phyloP scores from a whole-genome alignment of 1,140 invertebrate genomes.

The Listronotus bonariensis region DNA sequence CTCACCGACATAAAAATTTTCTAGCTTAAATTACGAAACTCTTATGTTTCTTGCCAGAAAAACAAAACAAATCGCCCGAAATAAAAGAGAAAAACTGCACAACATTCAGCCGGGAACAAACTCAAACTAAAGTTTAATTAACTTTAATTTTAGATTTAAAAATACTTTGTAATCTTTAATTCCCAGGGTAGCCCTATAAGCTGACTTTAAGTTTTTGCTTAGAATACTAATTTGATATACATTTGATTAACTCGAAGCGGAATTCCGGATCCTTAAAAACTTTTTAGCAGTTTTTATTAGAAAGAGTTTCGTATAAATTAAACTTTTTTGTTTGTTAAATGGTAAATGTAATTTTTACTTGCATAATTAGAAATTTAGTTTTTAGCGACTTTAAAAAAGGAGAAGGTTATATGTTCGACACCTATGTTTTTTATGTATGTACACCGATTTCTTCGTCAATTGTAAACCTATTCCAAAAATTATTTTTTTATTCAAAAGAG shows the following conservation, averaged over 20 bases:
- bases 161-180: slow-evolving; percentile 35
- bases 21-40: slow-evolving; percentile 19
- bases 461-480: too few species aligned
- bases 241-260: slow-evolving; percentile 7
- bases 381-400: too few species aligned
- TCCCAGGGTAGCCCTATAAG: slow-evolving; percentile 20
- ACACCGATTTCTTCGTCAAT: too few species aligned
- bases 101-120: slow-evolving; percentile 19
- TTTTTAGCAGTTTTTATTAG: too few species aligned
- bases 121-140: slow-evolving; percentile 28
- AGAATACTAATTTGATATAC: slow-evolving; percentile 30
- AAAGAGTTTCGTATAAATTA: too few species aligned
- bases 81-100: slow-evolving; percentile 16
- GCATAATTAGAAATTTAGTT: too few species aligned
- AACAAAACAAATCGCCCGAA: slow-evolving; percentile 4
- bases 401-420: too few species aligned
- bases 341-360: too few species aligned
- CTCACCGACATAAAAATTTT: slow-evolving; percentile 19
- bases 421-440: too few species aligned
- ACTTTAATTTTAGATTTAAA: slow-evolving; percentile 30
- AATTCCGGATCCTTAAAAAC: too few species aligned
- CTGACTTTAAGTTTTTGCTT: slow-evolving; percentile 24
- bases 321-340: too few species aligned
- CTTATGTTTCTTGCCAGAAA: slow-evolving; percentile 13
- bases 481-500: too few species aligned